These are phyloP conservation scores for Myocastor coypus DNA, from an alignment of 2,113 vertebrate genomes.

Conservation along the genomic window DNA sequence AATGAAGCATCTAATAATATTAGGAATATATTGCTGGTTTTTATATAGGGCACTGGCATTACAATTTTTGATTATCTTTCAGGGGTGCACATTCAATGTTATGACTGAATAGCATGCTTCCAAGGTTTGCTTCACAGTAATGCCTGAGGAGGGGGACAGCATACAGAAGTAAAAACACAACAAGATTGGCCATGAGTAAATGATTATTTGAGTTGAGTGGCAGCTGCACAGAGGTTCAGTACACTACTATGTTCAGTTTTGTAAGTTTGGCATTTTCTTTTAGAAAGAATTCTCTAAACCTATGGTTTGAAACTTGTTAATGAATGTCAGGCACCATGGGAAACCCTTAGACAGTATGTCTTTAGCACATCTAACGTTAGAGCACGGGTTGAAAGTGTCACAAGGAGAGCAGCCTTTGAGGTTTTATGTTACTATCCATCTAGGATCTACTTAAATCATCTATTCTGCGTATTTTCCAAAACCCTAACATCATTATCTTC, in stretches of 20 bases:
- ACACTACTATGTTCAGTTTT: background rate
- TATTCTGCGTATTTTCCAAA: slow-evolving; percentile 1
- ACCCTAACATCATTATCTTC: background rate
- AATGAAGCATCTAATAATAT: background rate
- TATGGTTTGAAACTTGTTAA: slow-evolving; percentile 23
- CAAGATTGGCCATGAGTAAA: background rate
- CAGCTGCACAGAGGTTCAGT: background rate
- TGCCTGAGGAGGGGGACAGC: background rate
- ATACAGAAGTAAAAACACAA: background rate
- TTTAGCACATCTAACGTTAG: background rate
- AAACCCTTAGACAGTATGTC: slow-evolving; percentile 26
- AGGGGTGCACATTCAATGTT: background rate
- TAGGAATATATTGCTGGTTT: background rate
- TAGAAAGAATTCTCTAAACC: background rate
- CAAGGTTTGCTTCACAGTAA: slow-evolving; percentile 29
- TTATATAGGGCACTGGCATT: background rate
- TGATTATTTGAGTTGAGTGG: background rate
- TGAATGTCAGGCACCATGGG: background rate
- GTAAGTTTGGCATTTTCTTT: slow-evolving; percentile 21
- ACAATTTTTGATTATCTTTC: background rate
- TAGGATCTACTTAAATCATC: background rate
- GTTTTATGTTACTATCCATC: background rate
- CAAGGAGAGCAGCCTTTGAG: background rate
- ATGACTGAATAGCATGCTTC: background rate
- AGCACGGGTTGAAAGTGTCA: background rate